Percentiles rank a stretch among this genome's conserved stretches.
Evolutionary conservation across 2,888 invertebrate genomes (phyloP).

Genomic region (Coecobrya sp.): DNA sequence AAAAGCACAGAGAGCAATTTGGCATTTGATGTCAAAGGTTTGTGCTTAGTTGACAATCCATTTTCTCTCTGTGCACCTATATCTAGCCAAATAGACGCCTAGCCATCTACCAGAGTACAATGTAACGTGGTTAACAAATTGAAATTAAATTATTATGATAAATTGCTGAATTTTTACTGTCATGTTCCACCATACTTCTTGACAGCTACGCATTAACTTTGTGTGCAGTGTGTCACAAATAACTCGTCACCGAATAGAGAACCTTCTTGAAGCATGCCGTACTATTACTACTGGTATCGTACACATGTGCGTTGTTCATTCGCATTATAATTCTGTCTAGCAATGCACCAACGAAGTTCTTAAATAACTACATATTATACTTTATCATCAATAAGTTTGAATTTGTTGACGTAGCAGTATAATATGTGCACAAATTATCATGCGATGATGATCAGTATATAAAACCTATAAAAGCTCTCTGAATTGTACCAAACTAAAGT

Average conservation of each 20-base stretch:
- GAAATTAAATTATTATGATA: slow-evolving; percentile 80
- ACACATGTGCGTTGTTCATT: not conserved
- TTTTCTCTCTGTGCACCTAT: not conserved
- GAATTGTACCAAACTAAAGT: slow-evolving; percentile 21
- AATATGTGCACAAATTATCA: slow-evolving; percentile 37
- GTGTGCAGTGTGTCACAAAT: slow-evolving; percentile 54
- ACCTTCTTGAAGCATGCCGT: slow-evolving; percentile 19
- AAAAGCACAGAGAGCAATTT: not conserved
- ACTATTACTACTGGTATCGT: not conserved
- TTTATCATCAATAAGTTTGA: slow-evolving; percentile 46
- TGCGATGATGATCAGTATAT: not conserved
- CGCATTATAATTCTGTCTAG: slow-evolving; percentile 7
- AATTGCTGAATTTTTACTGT: slow-evolving; percentile 72
- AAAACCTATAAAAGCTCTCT: not conserved
- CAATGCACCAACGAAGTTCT: not conserved
- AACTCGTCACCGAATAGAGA: slow-evolving; percentile 11
- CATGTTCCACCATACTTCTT: slow-evolving; percentile 76
- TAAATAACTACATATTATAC: slow-evolving; percentile 40
- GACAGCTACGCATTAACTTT: slow-evolving; percentile 79
- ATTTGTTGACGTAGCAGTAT: slow-evolving; percentile 19
- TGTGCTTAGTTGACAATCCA: slow-evolving; percentile 47
- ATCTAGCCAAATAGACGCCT: not conserved
- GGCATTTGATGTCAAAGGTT: slow-evolving; percentile 37
- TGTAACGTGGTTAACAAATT: slow-evolving; percentile 71
- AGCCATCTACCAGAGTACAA: not conserved